Evolutionary conservation across 2,113 vertebrate species (phyloP).

Genomic region (Lepus timidus): DNA sequence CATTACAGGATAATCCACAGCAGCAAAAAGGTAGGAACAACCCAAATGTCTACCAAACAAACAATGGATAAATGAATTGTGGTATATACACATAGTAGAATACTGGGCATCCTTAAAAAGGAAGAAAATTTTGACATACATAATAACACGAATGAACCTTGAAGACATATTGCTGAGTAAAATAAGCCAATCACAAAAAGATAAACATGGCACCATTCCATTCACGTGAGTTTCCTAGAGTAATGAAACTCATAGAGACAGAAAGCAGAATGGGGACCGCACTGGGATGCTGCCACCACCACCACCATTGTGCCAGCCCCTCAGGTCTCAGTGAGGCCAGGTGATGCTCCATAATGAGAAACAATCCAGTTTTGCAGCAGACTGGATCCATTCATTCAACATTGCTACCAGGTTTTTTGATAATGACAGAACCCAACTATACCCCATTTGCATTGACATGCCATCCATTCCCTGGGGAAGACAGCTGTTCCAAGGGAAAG

Average conservation of each 20-base stretch:
- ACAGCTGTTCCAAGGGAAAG: too few species aligned
- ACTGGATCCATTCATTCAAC: too few species aligned
- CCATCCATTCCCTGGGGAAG: too few species aligned
- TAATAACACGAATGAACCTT: too few species aligned
- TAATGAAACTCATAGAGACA: neutral
- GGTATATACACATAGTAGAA: neutral
- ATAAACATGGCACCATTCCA: neutral
- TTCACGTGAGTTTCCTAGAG: neutral
- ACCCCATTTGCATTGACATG: too few species aligned
- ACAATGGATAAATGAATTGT: neutral
- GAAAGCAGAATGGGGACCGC: too few species aligned
- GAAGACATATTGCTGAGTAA: neutral
- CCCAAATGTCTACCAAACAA: neutral
- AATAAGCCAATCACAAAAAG: neutral
- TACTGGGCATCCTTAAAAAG: neutral
- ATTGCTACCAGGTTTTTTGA: too few species aligned
- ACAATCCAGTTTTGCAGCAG: too few species aligned
- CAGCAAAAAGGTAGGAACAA: neutral
- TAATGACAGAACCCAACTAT: too few species aligned
- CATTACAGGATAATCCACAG: neutral
- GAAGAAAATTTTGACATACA: neutral
- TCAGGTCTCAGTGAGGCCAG: too few species aligned
- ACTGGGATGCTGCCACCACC: neutral
- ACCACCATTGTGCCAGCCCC: too few species aligned
- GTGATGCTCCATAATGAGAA: too few species aligned